phyloP scores from a whole-genome alignment of 2,888 invertebrate genomes.

The Hypolimnas misippus region DNA sequence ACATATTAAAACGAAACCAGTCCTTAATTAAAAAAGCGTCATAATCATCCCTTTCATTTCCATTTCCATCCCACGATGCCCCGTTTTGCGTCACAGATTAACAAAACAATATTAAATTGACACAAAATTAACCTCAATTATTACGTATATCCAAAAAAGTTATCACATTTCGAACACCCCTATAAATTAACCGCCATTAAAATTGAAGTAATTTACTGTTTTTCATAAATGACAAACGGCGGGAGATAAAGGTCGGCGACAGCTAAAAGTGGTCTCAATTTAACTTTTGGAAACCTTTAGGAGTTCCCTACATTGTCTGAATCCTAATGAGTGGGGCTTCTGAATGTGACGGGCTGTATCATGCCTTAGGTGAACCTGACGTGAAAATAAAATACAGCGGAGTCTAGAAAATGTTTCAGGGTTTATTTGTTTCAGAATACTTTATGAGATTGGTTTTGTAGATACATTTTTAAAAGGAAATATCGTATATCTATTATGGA shows the following conservation, averaged over 20 bases:
- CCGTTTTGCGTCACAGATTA: too few relatives aligned
- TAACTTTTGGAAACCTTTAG: slow-evolving; percentile 15
- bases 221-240: slow-evolving; percentile 13
- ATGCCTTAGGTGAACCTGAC: not conserved
- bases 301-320: slow-evolving; percentile 2
- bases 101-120: not conserved
- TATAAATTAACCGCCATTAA: not conserved
- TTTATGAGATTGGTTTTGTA: not conserved
- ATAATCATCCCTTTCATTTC: too few relatives aligned
- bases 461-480: not conserved
- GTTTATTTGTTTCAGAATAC: not conserved
- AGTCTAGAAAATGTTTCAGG: not conserved
- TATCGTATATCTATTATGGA: too few relatives aligned
- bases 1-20: too few relatives aligned
- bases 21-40: too few relatives aligned
- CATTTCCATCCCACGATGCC: too few relatives aligned
- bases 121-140: not conserved
- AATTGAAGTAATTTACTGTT: not conserved
- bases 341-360: not conserved
- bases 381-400: slow-evolving; percentile 1
- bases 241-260: slow-evolving; percentile 7
- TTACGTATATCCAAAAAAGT: not conserved
- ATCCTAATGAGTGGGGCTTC: slow-evolving; percentile 3
- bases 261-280: slow-evolving; percentile 14
- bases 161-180: not conserved